phyloP scores from a whole-genome alignment of 2,797 vertebrate species.

The Cossypha caffra region DNA sequence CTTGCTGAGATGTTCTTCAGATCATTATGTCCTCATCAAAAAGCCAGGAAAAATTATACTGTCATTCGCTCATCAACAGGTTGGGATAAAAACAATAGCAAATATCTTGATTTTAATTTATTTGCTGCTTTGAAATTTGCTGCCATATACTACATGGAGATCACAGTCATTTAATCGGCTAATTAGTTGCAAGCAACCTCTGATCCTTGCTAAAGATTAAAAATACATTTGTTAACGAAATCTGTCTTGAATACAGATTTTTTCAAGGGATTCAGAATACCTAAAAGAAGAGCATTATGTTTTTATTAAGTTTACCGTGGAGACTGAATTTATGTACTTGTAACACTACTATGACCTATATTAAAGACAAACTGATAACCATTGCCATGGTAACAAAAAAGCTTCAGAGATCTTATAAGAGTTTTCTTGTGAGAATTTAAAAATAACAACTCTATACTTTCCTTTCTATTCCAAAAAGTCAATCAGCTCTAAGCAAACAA shows the following conservation, averaged over 20 bases:
- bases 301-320: background rate
- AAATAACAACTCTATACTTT: background rate
- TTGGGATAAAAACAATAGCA: slow-evolving; percentile 25
- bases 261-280: background rate
- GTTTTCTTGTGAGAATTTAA: background rate
- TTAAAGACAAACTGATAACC: background rate
- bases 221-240: background rate
- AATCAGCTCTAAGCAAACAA: background rate
- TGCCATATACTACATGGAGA: background rate
- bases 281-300: background rate
- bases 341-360: background rate
- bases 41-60: slow-evolving; percentile 24
- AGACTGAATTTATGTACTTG: background rate
- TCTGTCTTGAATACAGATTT: background rate
- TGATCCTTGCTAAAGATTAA: background rate
- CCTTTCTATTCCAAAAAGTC: background rate
- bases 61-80: slow-evolving; percentile 43
- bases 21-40: slow-evolving; percentile 56
- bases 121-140: slow-evolving; percentile 9
- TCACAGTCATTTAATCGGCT: background rate
- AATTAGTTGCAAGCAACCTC: slow-evolving; percentile 20
- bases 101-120: slow-evolving; percentile 16
- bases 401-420: background rate
- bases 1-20: slow-evolving; percentile 48
- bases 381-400: slow-evolving; percentile 3